Conservation (phyloP, 2,797 vertebrate species). For the Setipinna tenuifilis region DNA sequence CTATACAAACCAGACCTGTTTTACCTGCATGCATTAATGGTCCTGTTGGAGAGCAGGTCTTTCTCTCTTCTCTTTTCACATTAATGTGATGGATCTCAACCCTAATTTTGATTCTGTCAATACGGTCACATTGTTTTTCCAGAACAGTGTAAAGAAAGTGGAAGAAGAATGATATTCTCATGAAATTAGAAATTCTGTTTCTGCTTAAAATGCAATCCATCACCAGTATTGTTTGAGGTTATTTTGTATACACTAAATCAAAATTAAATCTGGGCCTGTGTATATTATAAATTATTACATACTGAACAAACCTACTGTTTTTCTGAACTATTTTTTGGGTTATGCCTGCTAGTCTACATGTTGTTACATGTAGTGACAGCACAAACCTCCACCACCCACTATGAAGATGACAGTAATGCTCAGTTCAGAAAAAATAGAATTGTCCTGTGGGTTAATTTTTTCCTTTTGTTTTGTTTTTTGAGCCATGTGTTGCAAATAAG, state of each 20-base stretch:
- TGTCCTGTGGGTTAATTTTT: too few relatives aligned
- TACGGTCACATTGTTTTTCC: not conserved
- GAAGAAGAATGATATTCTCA: not conserved
- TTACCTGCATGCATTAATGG: slow-evolving; percentile 5
- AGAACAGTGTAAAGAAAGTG: too few relatives aligned
- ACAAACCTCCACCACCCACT: not conserved
- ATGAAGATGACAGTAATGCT: not conserved
- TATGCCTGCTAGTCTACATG: not conserved
- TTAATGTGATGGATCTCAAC: not conserved
- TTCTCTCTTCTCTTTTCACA: not conserved
- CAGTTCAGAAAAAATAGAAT: too few relatives aligned
- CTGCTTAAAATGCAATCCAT: too few relatives aligned
- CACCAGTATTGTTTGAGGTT: too few relatives aligned
- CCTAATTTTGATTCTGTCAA: not conserved
- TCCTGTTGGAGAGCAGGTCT: not conserved
- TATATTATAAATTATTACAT: too few relatives aligned
- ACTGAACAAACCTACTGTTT: not conserved
- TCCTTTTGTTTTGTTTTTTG: too few relatives aligned
- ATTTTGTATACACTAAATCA: too few relatives aligned
- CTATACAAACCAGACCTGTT: not conserved
- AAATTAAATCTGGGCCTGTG: too few relatives aligned
- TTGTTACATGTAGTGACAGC: not conserved
- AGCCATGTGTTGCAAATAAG: too few relatives aligned
- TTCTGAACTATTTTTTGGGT: not conserved
- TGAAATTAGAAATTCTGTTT: not conserved